Evolutionary conservation across 2,113 vertebrate genomes (phyloP).

Genomic region (Oxyruncus cristatus): DNA sequence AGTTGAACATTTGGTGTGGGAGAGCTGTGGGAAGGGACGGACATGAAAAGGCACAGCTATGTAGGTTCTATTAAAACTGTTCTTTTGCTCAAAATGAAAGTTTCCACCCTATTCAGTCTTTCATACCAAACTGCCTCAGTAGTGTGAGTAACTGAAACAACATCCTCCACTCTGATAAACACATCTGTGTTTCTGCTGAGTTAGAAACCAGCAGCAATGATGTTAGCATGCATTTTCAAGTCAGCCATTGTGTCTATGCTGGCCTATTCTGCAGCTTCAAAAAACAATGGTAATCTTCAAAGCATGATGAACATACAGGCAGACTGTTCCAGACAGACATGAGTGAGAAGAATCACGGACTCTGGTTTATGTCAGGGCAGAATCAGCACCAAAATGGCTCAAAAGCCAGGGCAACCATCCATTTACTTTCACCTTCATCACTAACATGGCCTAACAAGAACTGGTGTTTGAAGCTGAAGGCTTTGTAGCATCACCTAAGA

Average conservation of each 20-base stretch:
- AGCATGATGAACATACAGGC: accelerated
- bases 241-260: background rate
- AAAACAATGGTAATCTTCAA: background rate
- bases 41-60: background rate
- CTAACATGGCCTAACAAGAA: background rate
- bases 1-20: background rate
- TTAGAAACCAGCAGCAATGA: constrained; percentile 3
- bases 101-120: background rate
- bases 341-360: background rate
- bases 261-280: background rate
- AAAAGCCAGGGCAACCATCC: background rate
- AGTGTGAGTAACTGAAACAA: constrained; percentile 1
- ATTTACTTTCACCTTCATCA: background rate
- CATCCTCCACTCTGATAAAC: background rate
- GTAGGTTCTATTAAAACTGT: background rate
- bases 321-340: background rate
- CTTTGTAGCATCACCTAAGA: background rate
- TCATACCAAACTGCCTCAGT: background rate
- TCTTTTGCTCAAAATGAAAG: constrained; percentile 57
- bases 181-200: background rate
- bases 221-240: background rate
- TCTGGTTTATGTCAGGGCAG: background rate
- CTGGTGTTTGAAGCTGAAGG: background rate
- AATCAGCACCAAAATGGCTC: background rate
- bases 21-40: background rate